Evolutionary conservation across 2,797 vertebrate genomes (phyloP), one percentile per base, ranked within the genome.

Genomic region (Fistularia commersonii): DNA sequence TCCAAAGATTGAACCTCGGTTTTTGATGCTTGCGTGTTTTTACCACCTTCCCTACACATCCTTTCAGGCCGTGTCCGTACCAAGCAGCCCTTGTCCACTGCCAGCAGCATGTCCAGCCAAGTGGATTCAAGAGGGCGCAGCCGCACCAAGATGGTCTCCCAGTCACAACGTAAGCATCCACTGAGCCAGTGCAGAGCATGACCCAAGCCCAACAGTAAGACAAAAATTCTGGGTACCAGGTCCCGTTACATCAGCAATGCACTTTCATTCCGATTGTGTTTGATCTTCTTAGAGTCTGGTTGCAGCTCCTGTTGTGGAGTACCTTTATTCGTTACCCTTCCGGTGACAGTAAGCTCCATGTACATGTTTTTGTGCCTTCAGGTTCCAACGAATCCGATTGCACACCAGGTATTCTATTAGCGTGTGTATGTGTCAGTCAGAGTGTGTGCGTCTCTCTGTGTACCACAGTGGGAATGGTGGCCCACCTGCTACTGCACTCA

Each of bases 341-440:
- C 3, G 84, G 87, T 87, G 82, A 87, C 83, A 3, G 81, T 82
- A 83, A 80, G 87, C 83, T 86, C 87, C 86, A 74, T 88, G 69
- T 84, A 70, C 85, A 88, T 90, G 76, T 89, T 79, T 90, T 88
- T 92, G 82, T 92, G 86, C 88, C 93, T 94, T 92, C 94, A 98
- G 96, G 96, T 97, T 96, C 94, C 72, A 94, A 97, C 87, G 95
- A 95, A 90, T 95, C 96, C 87, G 95, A 98, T 93, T 94, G 93
- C 93, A 95, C 92, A 82, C 94, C 96, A 98, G 96, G 96, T 98
- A 98, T 94, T 91, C 88, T 85, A 80, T 82, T 58, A 72, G 69
- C 81, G 69, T 88, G 86, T 86, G 74, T 50, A 55, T 57, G 71
- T 72, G 65, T 67, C 65, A 54, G 33, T 55, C 10, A 6, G 43